These are phyloP conservation scores for Poliocrania exsul DNA, from an alignment of 2,797 vertebrate species.

Conservation along the genomic window DNA sequence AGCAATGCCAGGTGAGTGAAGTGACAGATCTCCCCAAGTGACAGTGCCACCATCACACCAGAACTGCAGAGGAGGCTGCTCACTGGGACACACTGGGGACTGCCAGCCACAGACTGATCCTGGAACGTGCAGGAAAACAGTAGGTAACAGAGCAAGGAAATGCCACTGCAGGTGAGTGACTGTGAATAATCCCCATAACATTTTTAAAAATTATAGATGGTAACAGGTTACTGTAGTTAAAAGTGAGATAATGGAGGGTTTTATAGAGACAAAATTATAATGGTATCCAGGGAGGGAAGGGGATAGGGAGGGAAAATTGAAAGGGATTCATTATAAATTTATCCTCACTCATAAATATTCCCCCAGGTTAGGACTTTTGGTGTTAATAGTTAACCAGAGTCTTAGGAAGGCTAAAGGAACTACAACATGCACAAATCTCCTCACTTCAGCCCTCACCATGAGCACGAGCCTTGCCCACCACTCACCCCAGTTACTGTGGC, in stretches of 20 bases:
- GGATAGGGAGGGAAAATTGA: background rate
- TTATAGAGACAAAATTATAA: background rate
- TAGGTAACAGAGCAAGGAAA: background rate
- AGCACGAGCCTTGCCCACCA: constrained; percentile 12
- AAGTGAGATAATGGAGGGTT: constrained; percentile 15
- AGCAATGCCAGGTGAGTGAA: background rate
- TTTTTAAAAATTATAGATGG: constrained; percentile 20
- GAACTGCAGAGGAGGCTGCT: background rate
- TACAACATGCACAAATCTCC: background rate
- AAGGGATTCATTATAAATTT: constrained; percentile 3
- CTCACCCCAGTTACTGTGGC: constrained; percentile 53
- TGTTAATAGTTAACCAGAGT: constrained; percentile 65
- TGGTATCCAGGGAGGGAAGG: background rate
- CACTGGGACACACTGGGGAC: background rate
- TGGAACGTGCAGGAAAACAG: background rate
- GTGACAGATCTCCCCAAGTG: background rate
- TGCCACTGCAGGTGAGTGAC: background rate
- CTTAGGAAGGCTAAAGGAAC: constrained; percentile 37
- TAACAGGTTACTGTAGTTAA: background rate
- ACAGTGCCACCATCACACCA: background rate
- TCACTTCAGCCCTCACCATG: constrained; percentile 4
- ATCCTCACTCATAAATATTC: constrained; percentile 5
- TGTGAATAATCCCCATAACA: background rate
- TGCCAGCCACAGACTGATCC: background rate
- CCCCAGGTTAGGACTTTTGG: background rate